Evolutionary conservation across 1,140 invertebrate species (phyloP), one percentile per base, ranked within the genome.

Genomic region (Saccostrea echinata): DNA sequence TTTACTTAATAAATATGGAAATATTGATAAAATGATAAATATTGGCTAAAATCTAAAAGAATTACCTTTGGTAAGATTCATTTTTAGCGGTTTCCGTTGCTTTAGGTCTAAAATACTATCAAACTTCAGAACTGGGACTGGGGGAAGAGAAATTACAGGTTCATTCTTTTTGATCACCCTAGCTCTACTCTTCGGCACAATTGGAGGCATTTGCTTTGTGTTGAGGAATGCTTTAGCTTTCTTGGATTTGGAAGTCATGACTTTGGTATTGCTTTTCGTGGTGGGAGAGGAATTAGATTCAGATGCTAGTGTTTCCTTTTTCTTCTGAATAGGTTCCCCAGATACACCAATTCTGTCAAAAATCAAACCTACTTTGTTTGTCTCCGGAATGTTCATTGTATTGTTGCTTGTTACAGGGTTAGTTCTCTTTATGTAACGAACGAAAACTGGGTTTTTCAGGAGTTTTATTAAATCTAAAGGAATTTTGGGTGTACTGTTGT

Each of bases 361-460:
- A 16, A 76, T 76, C 30, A 76, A 13, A 33, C 68, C 27, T 16
- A 76, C 11, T 30, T 76, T 76, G 24, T 27, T 27, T 11, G 68
- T 27, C 11, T 33, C 68, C 1, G 68, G 30, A 76, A 76, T 27
- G 16, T 76, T 33, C 30, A 33, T 33, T 6, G 68, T 76, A 27
- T 76, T 76, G 11, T 24, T 27, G 24, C 9, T 76, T 76, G 30
- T 76, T 76, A 12, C 27, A 9, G 24, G 68, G 11, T 24, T 76
- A 13, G 12, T 76, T 16, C 27, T 76, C 24, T 30, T 30, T 27
- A 76, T 76, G 68, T 76, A 76, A 30, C 68, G 68, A 76, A 76
- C 68, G 27, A 76, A 76, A 76, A 76, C 68, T 13, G 68, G 68
- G 33, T 76, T 76, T 76, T 76, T 76, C 27, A 76, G 18, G 24